A percentile compares a stretch with the other conserved stretches of the same genome.
These are phyloP conservation scores for Clistopyga incitator DNA, from an alignment of 2,888 invertebrate species.

Conservation along the genomic window DNA sequence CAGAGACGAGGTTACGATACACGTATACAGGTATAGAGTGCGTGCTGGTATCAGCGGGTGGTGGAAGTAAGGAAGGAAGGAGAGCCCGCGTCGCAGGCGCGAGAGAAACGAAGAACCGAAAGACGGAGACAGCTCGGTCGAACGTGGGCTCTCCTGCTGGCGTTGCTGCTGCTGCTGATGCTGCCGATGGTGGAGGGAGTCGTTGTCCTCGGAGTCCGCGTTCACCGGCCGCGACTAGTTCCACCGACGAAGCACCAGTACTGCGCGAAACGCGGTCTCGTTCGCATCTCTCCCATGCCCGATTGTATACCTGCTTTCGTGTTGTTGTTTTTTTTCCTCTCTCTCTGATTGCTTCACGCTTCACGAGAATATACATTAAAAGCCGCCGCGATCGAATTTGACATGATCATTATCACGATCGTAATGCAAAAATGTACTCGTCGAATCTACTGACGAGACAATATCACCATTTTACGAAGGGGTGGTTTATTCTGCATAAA, in stretches of 20 bases:
- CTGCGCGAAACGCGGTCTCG: constrained; percentile 77
- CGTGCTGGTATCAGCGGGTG: constrained; percentile 39
- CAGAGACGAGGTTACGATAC: constrained; percentile 46
- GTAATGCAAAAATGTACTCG: not conserved
- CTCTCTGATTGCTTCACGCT: not conserved
- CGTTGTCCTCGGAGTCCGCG: constrained; percentile 80
- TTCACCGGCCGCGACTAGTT: constrained; percentile 74
- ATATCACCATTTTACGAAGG: not conserved
- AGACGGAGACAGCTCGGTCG: constrained; percentile 58
- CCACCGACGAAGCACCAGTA: constrained; percentile 71
- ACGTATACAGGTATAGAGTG: constrained; percentile 27
- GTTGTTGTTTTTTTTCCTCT: constrained; percentile 8
- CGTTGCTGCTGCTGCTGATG: constrained; percentile 56
- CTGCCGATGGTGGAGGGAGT: constrained; percentile 73
- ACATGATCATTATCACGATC: not conserved
- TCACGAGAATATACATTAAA: not conserved
- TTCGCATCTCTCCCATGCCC: constrained; percentile 52
- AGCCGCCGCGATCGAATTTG: not conserved
- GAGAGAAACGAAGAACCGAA: constrained; percentile 34
- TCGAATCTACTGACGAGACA: not conserved
- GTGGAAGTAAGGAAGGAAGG: constrained; percentile 42
- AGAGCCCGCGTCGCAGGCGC: constrained; percentile 39
- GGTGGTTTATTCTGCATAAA: constrained; percentile 9
- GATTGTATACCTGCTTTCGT: constrained; percentile 15
- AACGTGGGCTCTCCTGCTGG: constrained; percentile 40